These are phyloP conservation scores for Heloderma charlesbogerti DNA, from an alignment of 2,113 vertebrate genomes.

Conservation along the genomic window DNA sequence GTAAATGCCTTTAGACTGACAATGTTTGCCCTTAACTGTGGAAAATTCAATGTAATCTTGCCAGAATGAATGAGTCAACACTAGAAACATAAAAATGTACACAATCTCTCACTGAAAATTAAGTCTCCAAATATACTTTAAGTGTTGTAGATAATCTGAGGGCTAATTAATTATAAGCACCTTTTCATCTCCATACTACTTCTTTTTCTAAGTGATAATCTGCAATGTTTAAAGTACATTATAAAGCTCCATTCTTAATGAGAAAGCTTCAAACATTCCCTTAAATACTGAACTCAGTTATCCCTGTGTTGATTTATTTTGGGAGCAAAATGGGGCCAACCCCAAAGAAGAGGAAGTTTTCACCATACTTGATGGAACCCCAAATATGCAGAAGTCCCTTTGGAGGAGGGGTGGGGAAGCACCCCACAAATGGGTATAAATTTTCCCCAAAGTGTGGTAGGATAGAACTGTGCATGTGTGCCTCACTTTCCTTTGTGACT, in stretches of 20 bases:
- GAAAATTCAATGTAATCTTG: constrained; percentile 9
- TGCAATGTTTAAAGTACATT: constrained; percentile 10
- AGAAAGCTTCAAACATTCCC: neutral
- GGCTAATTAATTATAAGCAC: constrained; percentile 8
- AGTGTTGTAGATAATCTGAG: constrained; percentile 13
- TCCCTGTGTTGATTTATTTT: neutral
- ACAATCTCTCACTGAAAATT: constrained; percentile 19
- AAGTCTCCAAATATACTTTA: constrained; percentile 10
- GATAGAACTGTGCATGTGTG: neutral
- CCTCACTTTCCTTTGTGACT: neutral
- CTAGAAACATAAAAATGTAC: constrained; percentile 16
- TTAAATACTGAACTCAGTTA: neutral
- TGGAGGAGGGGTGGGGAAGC: no score
- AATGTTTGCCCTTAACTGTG: constrained; percentile 10
- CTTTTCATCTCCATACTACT: neutral
- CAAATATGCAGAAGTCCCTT: neutral
- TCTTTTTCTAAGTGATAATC: constrained; percentile 6
- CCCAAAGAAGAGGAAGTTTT: neutral
- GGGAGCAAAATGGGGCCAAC: neutral
- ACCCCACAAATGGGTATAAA: neutral
- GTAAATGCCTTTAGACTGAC: constrained; percentile 11
- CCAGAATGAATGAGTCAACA: constrained; percentile 5
- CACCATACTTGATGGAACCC: no score
- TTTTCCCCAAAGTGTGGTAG: neutral
- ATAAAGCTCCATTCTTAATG: neutral